A percentile compares a stretch with the other conserved stretches of the same genome.
Evolutionary conservation across 2,888 invertebrate species (phyloP).

Genomic region (Unio pictorum): DNA sequence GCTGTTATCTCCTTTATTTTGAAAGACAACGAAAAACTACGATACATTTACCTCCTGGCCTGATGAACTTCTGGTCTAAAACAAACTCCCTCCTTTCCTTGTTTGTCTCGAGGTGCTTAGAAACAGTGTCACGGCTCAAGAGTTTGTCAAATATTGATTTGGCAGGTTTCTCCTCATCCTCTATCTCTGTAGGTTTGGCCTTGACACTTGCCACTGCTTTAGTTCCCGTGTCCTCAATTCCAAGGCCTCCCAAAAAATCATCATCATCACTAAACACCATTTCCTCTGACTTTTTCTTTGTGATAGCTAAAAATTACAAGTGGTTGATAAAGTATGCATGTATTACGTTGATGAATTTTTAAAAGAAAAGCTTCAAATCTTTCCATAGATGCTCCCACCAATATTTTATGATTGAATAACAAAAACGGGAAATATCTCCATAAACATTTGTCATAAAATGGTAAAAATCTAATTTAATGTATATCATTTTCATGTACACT

Average conservation of each 20-base stretch:
- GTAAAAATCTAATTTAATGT: no score
- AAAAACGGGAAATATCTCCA: no score
- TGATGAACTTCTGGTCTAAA: slow-evolving; percentile 61
- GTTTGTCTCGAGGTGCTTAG: slow-evolving; percentile 49
- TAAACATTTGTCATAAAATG: no score
- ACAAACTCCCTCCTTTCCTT: slow-evolving; percentile 61
- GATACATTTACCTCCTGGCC: slow-evolving; percentile 4
- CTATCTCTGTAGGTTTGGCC: slow-evolving; percentile 20
- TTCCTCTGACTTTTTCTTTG: slow-evolving; percentile 46
- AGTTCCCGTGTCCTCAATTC: slow-evolving; percentile 37
- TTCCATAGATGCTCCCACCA: no score
- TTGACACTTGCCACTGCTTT: slow-evolving; percentile 27
- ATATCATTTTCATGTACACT: no score
- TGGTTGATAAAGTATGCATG: background rate
- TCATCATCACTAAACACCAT: slow-evolving; percentile 63
- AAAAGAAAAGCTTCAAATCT: no score
- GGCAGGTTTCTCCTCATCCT: slow-evolving; percentile 51
- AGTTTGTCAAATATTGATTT: slow-evolving; percentile 61
- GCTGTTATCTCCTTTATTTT: no score
- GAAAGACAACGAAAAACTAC: no score
- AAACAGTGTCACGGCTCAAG: slow-evolving; percentile 50
- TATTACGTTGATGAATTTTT: no score
- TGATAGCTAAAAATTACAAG: background rate
- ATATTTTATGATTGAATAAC: no score
- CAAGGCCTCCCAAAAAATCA: slow-evolving; percentile 58